A percentile compares a stretch with the other conserved stretches of the same genome.
Evolutionary conservation across 92 coral and sea anemone species (phyloP).

Genomic region (Zoanthus solanderi): DNA sequence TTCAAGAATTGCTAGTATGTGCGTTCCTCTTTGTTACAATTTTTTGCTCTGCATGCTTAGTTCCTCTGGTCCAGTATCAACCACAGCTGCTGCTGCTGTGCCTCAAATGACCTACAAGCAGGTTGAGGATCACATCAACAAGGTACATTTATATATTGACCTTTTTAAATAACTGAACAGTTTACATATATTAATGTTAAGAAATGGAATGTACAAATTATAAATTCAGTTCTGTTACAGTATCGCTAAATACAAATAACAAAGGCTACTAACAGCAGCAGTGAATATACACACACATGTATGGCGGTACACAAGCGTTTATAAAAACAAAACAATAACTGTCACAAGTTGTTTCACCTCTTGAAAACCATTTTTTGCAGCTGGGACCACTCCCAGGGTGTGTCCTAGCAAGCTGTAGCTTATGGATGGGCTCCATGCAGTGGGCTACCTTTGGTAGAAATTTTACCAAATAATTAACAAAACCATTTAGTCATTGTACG

Average conservation of each 20-base stretch:
- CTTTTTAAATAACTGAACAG: neutral
- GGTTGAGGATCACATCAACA: slow-evolving; percentile 94
- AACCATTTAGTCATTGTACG: too few relatives aligned
- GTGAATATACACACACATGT: too few relatives aligned
- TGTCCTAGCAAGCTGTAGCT: neutral
- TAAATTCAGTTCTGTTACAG: too few relatives aligned
- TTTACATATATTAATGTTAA: too few relatives aligned
- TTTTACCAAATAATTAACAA: neutral
- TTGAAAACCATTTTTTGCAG: too few relatives aligned
- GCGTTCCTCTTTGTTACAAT: neutral
- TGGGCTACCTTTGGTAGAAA: neutral
- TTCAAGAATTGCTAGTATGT: neutral
- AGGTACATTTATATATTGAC: slow-evolving; percentile 56
- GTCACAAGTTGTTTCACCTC: too few relatives aligned
- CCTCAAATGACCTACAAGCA: slow-evolving; percentile 89
- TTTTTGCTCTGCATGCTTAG: neutral
- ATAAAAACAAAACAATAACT: too few relatives aligned
- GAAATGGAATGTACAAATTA: too few relatives aligned
- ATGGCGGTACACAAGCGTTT: too few relatives aligned
- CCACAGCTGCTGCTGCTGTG: slow-evolving; percentile 46
- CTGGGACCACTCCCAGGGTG: neutral
- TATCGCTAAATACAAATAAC: too few relatives aligned
- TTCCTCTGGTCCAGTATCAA: slow-evolving; percentile 11
- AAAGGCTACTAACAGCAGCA: too few relatives aligned
- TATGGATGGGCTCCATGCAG: neutral